Evolutionary conservation across 92 coral and sea anemone genomes (phyloP).

Genomic region (Muricea muricata): DNA sequence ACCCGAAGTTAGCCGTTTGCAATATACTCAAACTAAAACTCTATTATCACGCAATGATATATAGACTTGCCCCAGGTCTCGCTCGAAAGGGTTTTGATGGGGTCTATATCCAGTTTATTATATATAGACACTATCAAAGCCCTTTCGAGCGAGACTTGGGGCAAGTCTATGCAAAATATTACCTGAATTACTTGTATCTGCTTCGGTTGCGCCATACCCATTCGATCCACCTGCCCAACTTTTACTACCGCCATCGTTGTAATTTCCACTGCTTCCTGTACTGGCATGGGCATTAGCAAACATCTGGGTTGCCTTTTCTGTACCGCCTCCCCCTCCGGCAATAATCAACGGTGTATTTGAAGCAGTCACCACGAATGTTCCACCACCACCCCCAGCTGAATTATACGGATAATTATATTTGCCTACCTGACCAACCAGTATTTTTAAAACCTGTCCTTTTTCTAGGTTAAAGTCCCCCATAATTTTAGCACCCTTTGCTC

Average conservation of each 20-base stretch:
- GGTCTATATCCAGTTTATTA: too few species aligned
- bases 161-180: background rate
- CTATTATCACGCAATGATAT: too few species aligned
- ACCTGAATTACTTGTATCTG: background rate
- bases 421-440: constrained; percentile 23
- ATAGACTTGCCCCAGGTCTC: too few species aligned
- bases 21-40: too few species aligned
- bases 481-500: background rate
- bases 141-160: too few species aligned
- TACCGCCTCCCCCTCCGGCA: constrained; percentile 22
- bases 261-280: background rate
- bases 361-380: constrained; percentile 10
- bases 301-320: background rate
- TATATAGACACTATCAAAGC: too few species aligned
- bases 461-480: background rate
- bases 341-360: background rate
- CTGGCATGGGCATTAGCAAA: background rate
- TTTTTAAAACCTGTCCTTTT: constrained; percentile 2
- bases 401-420: background rate
- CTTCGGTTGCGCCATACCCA: constrained; percentile 6
- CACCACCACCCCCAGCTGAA: constrained; percentile 13
- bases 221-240: background rate
- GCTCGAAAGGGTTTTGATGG: too few species aligned
- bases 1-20: too few species aligned
- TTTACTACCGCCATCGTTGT: background rate